A percentile compares a stretch with the other conserved stretches of the same genome.
phyloP scores from a whole-genome alignment of 2,797 vertebrate species.

The Pristis pectinata region DNA sequence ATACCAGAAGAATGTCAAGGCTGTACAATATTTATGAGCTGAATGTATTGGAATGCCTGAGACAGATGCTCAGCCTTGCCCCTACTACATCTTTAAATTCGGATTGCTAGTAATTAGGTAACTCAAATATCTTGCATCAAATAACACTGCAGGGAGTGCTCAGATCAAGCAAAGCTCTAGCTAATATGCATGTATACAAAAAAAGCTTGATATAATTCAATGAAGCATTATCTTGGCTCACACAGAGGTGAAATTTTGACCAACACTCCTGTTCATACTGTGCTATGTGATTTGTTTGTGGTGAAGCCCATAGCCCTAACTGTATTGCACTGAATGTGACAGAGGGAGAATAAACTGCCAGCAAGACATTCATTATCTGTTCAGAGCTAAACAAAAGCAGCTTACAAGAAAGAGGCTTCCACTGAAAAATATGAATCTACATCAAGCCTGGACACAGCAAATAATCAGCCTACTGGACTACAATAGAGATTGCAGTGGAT shows the following conservation, averaged over 20 bases:
- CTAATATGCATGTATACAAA: neutral
- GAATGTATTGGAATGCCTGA: neutral
- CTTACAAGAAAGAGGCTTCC: constrained; percentile 18
- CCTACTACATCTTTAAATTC: neutral
- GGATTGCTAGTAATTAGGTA: neutral
- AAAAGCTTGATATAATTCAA: neutral
- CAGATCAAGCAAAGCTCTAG: neutral
- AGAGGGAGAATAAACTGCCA: neutral
- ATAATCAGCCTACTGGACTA: neutral
- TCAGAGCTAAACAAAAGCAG: neutral
- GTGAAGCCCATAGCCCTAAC: neutral
- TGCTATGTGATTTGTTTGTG: neutral
- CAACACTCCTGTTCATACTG: neutral
- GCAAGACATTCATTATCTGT: neutral
- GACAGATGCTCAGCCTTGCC: neutral
- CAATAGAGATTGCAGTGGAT: neutral
- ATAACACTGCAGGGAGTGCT: neutral
- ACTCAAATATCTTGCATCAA: neutral
- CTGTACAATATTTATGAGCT: neutral
- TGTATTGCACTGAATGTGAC: neutral
- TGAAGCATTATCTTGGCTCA: neutral
- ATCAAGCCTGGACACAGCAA: neutral
- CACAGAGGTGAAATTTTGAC: neutral
- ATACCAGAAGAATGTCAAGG: neutral
- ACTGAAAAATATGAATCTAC: neutral